These are phyloP conservation scores for Rhinolophus ferrumequinum DNA, from an alignment of 2,113 vertebrate species.

Conservation along the genomic window DNA sequence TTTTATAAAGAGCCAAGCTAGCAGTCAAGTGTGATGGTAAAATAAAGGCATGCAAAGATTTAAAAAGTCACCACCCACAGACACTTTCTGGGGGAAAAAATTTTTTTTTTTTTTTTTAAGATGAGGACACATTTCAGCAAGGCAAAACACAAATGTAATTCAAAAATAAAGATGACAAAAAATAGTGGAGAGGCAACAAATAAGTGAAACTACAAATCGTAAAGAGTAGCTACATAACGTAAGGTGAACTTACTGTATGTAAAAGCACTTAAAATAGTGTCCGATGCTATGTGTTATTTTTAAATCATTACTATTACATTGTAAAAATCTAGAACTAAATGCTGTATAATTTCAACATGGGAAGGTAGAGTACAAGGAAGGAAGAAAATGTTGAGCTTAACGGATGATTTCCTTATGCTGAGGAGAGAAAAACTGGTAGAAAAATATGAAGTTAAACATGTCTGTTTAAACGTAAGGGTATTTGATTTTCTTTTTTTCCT, in stretches of 20 bases:
- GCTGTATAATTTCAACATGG: background rate
- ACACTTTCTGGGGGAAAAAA: background rate
- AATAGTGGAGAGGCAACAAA: background rate
- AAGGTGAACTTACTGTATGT: background rate
- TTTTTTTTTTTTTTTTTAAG: background rate
- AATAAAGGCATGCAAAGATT: background rate
- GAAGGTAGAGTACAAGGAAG: background rate
- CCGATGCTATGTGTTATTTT: background rate
- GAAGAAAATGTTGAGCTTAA: background rate
- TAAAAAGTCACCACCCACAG: background rate
- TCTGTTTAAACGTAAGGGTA: background rate
- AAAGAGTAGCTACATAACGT: background rate
- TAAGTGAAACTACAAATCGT: background rate
- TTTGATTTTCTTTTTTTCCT: background rate
- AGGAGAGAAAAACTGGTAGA: background rate
- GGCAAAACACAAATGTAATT: slow-evolving; percentile 8
- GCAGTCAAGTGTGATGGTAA: background rate
- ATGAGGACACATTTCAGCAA: background rate
- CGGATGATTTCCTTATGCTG: background rate
- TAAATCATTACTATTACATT: background rate
- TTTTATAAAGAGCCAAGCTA: background rate
- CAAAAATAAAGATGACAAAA: slow-evolving; percentile 31
- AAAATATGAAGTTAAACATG: background rate
- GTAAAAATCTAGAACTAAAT: background rate
- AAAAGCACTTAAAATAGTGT: background rate